Percentiles rank a stretch among this genome's conserved stretches.
These are phyloP conservation scores for Anoplopoma fimbria DNA, from an alignment of 2,113 vertebrate genomes.

Conservation along the genomic window DNA sequence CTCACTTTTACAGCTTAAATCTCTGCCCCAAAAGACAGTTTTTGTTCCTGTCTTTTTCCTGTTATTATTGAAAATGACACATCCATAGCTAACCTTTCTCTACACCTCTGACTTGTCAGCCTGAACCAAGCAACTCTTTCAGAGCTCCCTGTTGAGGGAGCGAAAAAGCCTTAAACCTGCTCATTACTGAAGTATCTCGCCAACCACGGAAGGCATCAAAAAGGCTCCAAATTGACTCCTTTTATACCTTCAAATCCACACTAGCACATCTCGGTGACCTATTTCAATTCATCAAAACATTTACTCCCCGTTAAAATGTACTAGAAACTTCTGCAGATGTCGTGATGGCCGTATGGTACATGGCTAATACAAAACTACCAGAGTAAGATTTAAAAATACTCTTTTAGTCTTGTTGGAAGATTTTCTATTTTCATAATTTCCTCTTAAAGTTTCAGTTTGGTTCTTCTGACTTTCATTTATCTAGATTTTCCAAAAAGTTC, in stretches of 20 bases:
- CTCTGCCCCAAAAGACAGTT: neutral
- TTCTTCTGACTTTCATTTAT: neutral
- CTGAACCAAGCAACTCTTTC: constrained; percentile 46
- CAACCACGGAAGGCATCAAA: constrained; percentile 60
- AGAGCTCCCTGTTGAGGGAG: constrained; percentile 51
- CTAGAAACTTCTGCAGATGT: neutral
- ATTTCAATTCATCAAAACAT: constrained; percentile 36
- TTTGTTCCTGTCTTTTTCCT: constrained; percentile 2
- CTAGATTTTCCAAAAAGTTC: neutral
- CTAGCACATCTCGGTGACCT: constrained; percentile 31
- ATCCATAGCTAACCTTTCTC: constrained; percentile 25
- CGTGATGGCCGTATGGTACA: neutral
- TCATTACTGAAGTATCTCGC: constrained; percentile 65
- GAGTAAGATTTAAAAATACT: neutral
- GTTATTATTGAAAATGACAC: constrained; percentile 36
- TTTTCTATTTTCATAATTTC: constrained; percentile 5
- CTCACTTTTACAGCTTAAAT: constrained; percentile 32
- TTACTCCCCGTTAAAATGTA: constrained; percentile 51
- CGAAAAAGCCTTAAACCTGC: constrained; percentile 55
- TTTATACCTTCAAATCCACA: constrained; percentile 63
- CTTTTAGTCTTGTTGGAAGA: neutral
- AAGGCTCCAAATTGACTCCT: constrained; percentile 60
- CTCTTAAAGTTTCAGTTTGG: neutral
- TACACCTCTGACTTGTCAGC: constrained; percentile 42
- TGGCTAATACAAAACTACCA: neutral